phyloP scores from a whole-genome alignment of 2,888 invertebrate genomes.

The Caenorhabditis imperialis region DNA sequence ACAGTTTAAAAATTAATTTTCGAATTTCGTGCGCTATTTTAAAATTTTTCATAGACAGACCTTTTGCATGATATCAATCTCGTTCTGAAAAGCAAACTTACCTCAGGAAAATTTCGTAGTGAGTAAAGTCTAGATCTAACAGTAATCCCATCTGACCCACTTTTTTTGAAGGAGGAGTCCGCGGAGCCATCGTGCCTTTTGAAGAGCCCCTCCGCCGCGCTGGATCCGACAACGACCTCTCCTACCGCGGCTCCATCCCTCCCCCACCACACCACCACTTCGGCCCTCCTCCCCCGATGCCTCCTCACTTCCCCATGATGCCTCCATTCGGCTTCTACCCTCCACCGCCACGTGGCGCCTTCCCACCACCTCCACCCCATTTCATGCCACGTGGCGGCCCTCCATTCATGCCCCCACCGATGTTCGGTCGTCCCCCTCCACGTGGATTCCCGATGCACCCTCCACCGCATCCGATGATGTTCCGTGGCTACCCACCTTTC shows the following conservation, averaged over 20 bases:
- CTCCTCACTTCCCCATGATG: slow-evolving; percentile 45
- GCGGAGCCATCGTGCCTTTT: slow-evolving; percentile 56
- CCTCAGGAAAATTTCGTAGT: no score
- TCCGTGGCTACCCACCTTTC: slow-evolving; percentile 38
- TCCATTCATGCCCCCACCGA: slow-evolving; percentile 55
- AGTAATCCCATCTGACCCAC: no score
- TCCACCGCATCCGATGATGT: slow-evolving; percentile 59
- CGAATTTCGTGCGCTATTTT: no score
- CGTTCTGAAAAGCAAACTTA: no score
- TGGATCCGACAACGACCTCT: slow-evolving; percentile 60
- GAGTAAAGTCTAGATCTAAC: no score
- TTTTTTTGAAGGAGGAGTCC: slow-evolving; percentile 43
- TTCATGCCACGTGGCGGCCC: slow-evolving; percentile 34
- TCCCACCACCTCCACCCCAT: slow-evolving; percentile 59
- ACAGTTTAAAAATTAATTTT: no score
- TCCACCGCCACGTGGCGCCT: slow-evolving; percentile 42
- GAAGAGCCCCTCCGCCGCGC: slow-evolving; percentile 55
- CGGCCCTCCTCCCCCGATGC: slow-evolving; percentile 9
- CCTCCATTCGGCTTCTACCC: slow-evolving; percentile 53
- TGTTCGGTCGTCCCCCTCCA: slow-evolving; percentile 49
- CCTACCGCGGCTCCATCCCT: slow-evolving; percentile 29
- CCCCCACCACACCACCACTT: slow-evolving; percentile 26
- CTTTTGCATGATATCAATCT: no score
- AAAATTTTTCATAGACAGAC: no score
- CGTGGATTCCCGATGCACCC: slow-evolving; percentile 57